Base-by-base conservation (phyloP, 2,113 vertebrate species). In the Embiotoca jacksoni region DNA sequence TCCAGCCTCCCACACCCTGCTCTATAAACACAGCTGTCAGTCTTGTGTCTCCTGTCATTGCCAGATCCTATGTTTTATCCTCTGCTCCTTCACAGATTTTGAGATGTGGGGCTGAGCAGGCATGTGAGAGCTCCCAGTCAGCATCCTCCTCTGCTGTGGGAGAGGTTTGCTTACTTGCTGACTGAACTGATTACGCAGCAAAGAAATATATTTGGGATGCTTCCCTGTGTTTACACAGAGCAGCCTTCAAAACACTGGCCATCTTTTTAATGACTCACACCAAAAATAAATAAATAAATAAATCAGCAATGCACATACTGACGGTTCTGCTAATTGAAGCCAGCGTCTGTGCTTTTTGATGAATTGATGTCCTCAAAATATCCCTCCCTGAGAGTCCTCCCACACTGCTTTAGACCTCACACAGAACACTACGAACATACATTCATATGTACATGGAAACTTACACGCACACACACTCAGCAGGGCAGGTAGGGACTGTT, bases 11-110 rank as follows among this genome's bases (percentile, higher is more conserved):
- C 86, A 81, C 76, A 83, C 80, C 87, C 83, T 44, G 30, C 72
- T 82, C 77, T 32, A n/a, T 62, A 91, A 92, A 92, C 90, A 92
- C 89, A 92, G 92, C 90, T 92, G 90, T 89, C 82, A 79, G 88
- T 89, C 88, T 92, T 53, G 80, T 80, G 86, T 88, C 83, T 78
- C 53, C 79, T 80, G 82, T 87, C 86, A 66, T 16, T 85, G 78
- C 72, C 78, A 80, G 75, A 80, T 81, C 67, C 64, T 39, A 80
- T 36, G 44, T 83, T 86, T 80, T 76, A 68, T 56, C 85, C 72
- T 82, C 61, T 77, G 72, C 72, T 75, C 71, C 44, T 57, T 67
- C 49, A 61, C 56, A 58, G 72, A 49, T 60, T 81, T 77, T 66
- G 53, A 66, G 44, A 35, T 39, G 53, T 15, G 62, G 66, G 68